A percentile compares a stretch with the other conserved stretches of the same genome.
phyloP scores from a whole-genome alignment of 1,140 invertebrate genomes.

The Drosophila guanche region DNA sequence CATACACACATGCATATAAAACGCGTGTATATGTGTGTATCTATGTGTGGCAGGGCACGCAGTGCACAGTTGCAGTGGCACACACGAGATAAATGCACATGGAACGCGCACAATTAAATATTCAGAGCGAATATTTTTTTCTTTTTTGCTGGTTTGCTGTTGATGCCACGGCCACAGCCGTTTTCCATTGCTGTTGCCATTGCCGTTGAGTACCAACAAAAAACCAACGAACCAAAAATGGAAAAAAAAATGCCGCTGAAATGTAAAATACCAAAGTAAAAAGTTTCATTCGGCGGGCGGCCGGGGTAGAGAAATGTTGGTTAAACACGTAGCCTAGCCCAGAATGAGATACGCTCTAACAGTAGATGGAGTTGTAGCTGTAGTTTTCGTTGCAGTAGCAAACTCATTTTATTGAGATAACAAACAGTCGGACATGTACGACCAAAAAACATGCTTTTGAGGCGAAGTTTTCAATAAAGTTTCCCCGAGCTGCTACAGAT shows the following conservation, averaged over 20 bases:
- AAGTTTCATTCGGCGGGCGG: constrained; percentile 23
- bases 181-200: constrained; percentile 33
- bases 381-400: background rate
- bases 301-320: constrained; percentile 15
- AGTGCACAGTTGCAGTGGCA: constrained; percentile 21
- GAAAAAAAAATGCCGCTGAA: constrained; percentile 11
- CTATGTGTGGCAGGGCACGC: constrained; percentile 8
- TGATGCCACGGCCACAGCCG: constrained; percentile 16
- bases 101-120: constrained; percentile 76
- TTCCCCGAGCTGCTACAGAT: too few relatives aligned
- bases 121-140: constrained; percentile 73
- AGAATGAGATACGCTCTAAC: constrained; percentile 18
- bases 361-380: background rate
- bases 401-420: too few relatives aligned
- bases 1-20: constrained; percentile 7
- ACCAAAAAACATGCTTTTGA: too few relatives aligned
- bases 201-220: constrained; percentile 36
- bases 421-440: too few relatives aligned
- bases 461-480: too few relatives aligned
- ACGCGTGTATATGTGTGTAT: background rate
- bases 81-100: constrained; percentile 57
- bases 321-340: constrained; percentile 20
- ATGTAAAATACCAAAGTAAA: constrained; percentile 47
- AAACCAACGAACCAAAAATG: constrained; percentile 40
- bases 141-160: constrained; percentile 5